Base-by-base conservation (phyloP, 2,888 invertebrate species). In the Conistra vaccinii region DNA sequence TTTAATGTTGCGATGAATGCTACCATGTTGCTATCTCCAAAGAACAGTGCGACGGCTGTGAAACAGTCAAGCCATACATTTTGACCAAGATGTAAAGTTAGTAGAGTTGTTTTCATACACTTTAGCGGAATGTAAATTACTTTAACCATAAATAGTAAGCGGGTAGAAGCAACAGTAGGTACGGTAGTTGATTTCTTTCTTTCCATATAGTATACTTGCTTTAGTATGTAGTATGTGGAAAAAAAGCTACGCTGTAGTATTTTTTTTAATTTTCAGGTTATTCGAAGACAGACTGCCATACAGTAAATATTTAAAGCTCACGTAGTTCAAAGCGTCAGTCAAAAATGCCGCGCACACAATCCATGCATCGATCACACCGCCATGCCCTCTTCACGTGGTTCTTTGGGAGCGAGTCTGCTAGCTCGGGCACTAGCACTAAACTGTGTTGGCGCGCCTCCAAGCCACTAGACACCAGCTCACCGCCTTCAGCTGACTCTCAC, bases 361-460 rank as follows among this genome's bases (percentile, higher is more conserved):
- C 39, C 35, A 53, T 69, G 35, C 81, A 45, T 55, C 42, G 51
- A 35, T 84, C 68, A 62, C 69, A 45, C n/a, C n/a, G 51, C 26
- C 26, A 32, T 51, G 61, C 51, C 60, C 60, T 42, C 76, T 60
- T 70, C 48, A 71, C 76, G 63, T 42, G 23, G 72, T 39, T 75
- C 65, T 45, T 74, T 53, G 39, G 57, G 26, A 57, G 74, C 66
- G 10, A 72, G 78, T 42, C 29, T 20, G 51, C 69, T 79, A 67
- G 73, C 66, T 20, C 57, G 20, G 9, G 32, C 39, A 57, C 80
- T 61, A 23, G 65, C 51, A 70, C 72, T 73, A 42, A 71, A 29
- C 81, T 68, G 68, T 70, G 51, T 73, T 83, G 83, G 83, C 83
- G 20, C 57, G 26, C 55, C 39, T 70, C 83, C 83, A 83, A 83